A percentile compares a stretch with the other conserved stretches of the same genome.
Evolutionary conservation across 2,797 vertebrate species (phyloP).

Genomic region (Gymnocypris eckloni): DNA sequence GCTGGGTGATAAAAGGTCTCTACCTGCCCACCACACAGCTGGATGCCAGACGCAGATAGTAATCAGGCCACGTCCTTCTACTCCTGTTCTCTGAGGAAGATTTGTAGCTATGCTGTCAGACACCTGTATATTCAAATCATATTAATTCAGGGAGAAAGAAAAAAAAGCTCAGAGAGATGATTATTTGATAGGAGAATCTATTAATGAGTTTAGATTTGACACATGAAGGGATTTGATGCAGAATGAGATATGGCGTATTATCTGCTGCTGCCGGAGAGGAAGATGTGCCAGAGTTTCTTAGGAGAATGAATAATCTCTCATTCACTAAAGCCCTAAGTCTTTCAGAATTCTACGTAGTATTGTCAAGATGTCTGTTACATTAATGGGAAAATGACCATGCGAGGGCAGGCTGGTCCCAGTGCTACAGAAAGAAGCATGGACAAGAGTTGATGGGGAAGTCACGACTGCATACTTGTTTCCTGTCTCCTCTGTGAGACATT

Average conservation of each 20-base stretch:
- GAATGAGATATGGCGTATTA: conserved; percentile 54
- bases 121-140: conserved; percentile 54
- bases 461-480: conserved; percentile 13
- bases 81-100: conserved; percentile 20
- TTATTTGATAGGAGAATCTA: conserved; percentile 32
- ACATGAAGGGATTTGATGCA: conserved; percentile 49
- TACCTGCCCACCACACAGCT: conserved; percentile 56
- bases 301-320: conserved; percentile 51
- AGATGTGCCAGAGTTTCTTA: conserved; percentile 49
- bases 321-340: conserved; percentile 36
- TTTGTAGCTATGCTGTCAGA: conserved; percentile 47
- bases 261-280: conserved; percentile 47
- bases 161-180: conserved; percentile 2
- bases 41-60: conserved; percentile 42
- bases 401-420: conserved; percentile 27
- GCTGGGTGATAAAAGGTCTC: conserved; percentile 57
- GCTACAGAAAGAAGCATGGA: conserved; percentile 25
- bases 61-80: conserved; percentile 52
- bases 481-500: neutral
- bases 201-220: conserved; percentile 50
- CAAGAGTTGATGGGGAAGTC: conserved; percentile 27
- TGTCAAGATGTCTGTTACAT: conserved; percentile 49
- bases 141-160: conserved; percentile 31
- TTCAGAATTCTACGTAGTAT: conserved; percentile 47
- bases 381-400: conserved; percentile 39